Evolutionary conservation across 2,888 invertebrate genomes (phyloP).

Genomic region (Orthosia gothica): DNA sequence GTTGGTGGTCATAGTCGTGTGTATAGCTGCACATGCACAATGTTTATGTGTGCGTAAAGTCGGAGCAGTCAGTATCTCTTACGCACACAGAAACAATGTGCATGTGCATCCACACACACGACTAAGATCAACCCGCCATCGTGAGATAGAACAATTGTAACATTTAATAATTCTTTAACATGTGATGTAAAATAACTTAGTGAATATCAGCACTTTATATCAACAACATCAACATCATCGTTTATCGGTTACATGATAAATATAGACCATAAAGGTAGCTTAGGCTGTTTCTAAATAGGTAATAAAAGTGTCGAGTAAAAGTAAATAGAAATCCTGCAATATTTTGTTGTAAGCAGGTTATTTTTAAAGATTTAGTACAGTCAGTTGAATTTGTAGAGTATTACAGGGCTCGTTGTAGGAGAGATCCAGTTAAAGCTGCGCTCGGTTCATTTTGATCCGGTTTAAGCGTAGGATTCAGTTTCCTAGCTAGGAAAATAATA

Average conservation of each 20-base stretch:
- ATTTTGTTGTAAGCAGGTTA: constrained; percentile 61
- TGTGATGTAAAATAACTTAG: background rate
- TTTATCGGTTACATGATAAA: background rate
- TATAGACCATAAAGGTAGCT: background rate
- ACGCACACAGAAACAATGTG: too few relatives aligned
- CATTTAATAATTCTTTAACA: too few relatives aligned
- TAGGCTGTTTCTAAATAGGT: background rate
- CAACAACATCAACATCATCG: background rate
- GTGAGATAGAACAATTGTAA: too few relatives aligned
- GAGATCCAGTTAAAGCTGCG: constrained; percentile 78
- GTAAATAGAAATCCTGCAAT: constrained; percentile 31
- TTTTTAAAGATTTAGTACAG: constrained; percentile 68
- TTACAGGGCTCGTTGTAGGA: constrained; percentile 72
- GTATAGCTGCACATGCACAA: too few relatives aligned
- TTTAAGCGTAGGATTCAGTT: constrained; percentile 78
- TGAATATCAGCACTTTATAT: background rate
- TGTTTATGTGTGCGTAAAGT: too few relatives aligned
- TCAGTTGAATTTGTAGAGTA: constrained; percentile 74
- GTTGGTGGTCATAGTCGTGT: too few relatives aligned
- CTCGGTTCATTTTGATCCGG: constrained; percentile 77
- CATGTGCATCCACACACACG: too few relatives aligned
- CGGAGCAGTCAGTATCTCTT: too few relatives aligned
- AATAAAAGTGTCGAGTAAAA: constrained; percentile 17
- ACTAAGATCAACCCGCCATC: too few relatives aligned
- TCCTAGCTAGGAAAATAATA: constrained; percentile 73